Base-by-base conservation (phyloP, 2,113 vertebrate species). In the Psophia crepitans region DNA sequence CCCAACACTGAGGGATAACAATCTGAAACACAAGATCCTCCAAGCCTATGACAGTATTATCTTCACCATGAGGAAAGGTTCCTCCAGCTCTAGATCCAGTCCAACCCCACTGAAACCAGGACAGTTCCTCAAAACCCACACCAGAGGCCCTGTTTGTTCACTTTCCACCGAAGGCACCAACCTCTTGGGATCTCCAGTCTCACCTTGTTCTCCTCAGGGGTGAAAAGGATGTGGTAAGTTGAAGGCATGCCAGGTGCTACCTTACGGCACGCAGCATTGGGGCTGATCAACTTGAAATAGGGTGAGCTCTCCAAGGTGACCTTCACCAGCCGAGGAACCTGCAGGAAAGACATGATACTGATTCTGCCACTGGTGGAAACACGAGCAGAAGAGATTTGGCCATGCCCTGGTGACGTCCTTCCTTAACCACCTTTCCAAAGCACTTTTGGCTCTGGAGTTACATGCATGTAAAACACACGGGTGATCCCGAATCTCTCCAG, bases 151-250 rank as follows among this genome's bases (percentile, higher is more conserved):
- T 49, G 44, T 24, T 37, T 61, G 4, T 27, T 46, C 89, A 30
- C 20, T 37, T 79, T 28, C 63, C 18, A 11, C 27, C 18, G 8
- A 54, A 77, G 28, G 32, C 39, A 11, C 12, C 58, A 11, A 6
- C 2, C 63, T 70, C 48, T 28, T 5, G 4, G 16, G 30, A 35
- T 3, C 30, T 30, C 37, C 44, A 49, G 24, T 14, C 49, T 95
- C 97, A 99, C 98, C 99, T 99, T 99, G 91, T 97, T 99, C 92
- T 99, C 98, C 6, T 97, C 90, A 1, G 98, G 99, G 4, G 91
- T 99, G 97, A 99, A 99, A 57, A 97, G 35, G 54, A 99, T 39
- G 23, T 78, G 98, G 93, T 99, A 99, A 4, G 92, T 94, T 9
- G 91, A 95, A 4, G 90, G 30, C 86, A 98, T 85, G 51, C 99